These are phyloP conservation scores for Haemorhous mexicanus DNA, from an alignment of 2,113 vertebrate species.

Conservation along the genomic window DNA sequence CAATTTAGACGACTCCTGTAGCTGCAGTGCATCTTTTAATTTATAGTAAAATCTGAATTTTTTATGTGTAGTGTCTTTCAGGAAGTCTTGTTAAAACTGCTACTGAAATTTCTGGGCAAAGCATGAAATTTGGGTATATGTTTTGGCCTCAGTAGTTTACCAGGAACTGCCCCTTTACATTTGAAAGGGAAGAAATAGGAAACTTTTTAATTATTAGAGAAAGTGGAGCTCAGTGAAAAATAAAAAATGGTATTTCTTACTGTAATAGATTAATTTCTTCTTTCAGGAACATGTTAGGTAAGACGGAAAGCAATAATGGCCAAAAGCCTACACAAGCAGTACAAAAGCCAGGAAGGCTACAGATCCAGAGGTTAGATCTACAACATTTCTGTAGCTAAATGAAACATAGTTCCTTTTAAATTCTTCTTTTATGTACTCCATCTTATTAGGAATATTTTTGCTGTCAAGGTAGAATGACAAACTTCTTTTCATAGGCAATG, in stretches of 20 bases:
- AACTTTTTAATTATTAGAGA: background rate
- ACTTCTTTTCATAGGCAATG: background rate
- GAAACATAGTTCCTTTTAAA: background rate
- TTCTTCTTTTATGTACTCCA: too few relatives aligned
- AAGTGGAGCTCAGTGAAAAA: conserved; percentile 34
- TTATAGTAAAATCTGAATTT: background rate
- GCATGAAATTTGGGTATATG: background rate
- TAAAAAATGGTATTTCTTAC: background rate
- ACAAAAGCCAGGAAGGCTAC: background rate
- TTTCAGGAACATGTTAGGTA: background rate
- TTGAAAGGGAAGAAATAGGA: conserved; percentile 55
- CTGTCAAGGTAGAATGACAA: background rate
- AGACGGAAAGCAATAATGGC: background rate
- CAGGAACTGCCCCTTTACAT: background rate
- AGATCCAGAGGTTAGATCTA: background rate
- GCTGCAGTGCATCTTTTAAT: background rate
- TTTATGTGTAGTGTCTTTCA: background rate
- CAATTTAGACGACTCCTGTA: background rate
- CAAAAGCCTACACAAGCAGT: background rate
- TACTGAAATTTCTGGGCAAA: background rate
- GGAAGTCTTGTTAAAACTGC: background rate
- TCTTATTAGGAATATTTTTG: background rate
- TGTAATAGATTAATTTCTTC: background rate
- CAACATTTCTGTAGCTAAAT: background rate
- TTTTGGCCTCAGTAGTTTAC: background rate